Percentiles rank a stretch among this genome's conserved stretches.
phyloP scores from a whole-genome alignment of 1,140 invertebrate genomes.

The Amphibalanus amphitrite region DNA sequence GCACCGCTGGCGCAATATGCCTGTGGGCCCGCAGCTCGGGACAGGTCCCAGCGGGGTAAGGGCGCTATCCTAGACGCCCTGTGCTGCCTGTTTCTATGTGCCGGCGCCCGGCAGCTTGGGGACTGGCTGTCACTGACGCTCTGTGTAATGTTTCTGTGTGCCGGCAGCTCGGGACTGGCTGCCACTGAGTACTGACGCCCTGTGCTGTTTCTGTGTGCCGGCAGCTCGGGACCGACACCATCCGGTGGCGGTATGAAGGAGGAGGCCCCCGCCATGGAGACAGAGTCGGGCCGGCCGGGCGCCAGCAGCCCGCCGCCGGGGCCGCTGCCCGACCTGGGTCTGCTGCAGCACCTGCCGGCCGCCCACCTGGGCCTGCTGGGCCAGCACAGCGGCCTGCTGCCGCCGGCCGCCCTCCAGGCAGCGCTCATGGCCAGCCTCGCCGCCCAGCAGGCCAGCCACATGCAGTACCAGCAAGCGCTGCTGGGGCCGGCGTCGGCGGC shows the following conservation, averaged over 20 bases:
- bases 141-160: constrained; percentile 1
- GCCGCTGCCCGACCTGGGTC: neutral
- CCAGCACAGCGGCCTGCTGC: neutral
- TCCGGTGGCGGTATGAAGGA: neutral
- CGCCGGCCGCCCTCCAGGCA: neutral
- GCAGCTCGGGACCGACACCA: neutral
- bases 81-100: no score
- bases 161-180: no score
- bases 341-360: neutral
- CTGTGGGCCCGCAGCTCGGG: no score
- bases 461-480: constrained; percentile 3
- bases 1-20: no score
- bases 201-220: neutral
- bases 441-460: neutral
- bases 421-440: constrained; percentile 4
- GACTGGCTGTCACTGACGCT: no score
- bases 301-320: neutral
- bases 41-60: no score
- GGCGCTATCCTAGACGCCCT: no score
- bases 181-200: no score
- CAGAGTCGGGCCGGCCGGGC: neutral
- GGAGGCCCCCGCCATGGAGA: neutral
- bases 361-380: neutral
- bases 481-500: neutral
- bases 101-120: no score